phyloP scores from a whole-genome alignment of 2,888 invertebrate species.

The Mythimna pallens region DNA sequence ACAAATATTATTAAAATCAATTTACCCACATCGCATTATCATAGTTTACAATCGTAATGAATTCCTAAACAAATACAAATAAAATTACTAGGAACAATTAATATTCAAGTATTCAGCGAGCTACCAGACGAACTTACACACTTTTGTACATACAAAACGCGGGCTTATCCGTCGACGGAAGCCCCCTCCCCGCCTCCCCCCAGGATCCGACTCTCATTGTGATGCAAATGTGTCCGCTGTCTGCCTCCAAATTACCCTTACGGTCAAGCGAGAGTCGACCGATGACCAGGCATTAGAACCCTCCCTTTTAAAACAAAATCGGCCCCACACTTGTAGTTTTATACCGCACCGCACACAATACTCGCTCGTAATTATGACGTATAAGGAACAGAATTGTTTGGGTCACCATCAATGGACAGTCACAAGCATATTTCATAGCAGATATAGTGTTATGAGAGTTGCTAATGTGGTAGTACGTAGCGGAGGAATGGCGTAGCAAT shows the following conservation, averaged over 20 bases:
- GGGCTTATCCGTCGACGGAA: constrained; percentile 86
- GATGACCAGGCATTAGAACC: constrained; percentile 88
- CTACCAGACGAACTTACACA: constrained; percentile 77
- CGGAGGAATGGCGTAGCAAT: constrained; percentile 83
- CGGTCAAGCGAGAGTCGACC: constrained; percentile 87
- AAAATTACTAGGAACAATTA: constrained; percentile 76
- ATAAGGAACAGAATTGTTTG: constrained; percentile 72
- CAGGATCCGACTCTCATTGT: constrained; percentile 87
- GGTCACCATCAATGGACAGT: constrained; percentile 67
- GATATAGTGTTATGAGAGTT: constrained; percentile 87
- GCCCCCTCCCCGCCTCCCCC: constrained; percentile 75
- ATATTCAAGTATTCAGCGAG: constrained; percentile 81
- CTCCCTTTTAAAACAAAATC: constrained; percentile 86
- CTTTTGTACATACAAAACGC: constrained; percentile 83
- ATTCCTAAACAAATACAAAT: constrained; percentile 44
- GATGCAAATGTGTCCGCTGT: constrained; percentile 89
- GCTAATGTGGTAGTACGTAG: constrained; percentile 85
- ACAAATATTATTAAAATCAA: background rate
- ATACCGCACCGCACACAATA: constrained; percentile 68
- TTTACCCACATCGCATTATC: background rate
- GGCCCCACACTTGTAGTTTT: constrained; percentile 73
- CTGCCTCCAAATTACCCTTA: constrained; percentile 90
- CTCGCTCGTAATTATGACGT: constrained; percentile 70
- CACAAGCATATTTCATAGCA: constrained; percentile 85
- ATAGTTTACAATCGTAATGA: constrained; percentile 15